Base-by-base conservation (phyloP, 37 sponge, comb jelly and placozoan genomes). In the Diacarnus erythraeanus region DNA sequence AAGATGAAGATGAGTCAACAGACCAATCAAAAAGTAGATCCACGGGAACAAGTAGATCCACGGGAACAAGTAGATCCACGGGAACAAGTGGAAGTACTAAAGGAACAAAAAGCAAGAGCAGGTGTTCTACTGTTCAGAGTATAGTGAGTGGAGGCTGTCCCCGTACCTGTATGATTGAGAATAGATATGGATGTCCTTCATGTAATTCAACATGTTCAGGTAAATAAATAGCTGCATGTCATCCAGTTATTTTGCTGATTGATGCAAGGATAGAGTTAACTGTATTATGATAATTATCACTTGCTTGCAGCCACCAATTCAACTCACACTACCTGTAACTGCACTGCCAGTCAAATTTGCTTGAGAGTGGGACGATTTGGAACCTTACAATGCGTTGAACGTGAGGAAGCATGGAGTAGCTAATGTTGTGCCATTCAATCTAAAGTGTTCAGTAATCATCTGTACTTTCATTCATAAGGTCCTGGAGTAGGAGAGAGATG, bases 151-250 rank as follows among this genome's bases (percentile, higher is more conserved):
- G 36, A 43, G 44, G 44, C 4, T 77, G 77, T 64, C 6, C 65
- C 22, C 29, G 26, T 0, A 26, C 17, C 23, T 77, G 77, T 38
- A 5, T 76, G 2, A 26, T 57, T 20, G 26, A 15, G 5, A 44
- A 77, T 64, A 61, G 40, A 36, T 26, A 77, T 64, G 77, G 77
- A 10, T 77, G 77, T 38, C 77, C 77, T 33, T 31, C 43, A 17
- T 77, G 77, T n/a, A 61, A 64, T n/a, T 3, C 0, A 26, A 26
- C 65, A 38, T 77, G 77, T 43, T 8, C 3, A 20, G 73, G 75
- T 74, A 20, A 74, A 58, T 18, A 74, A 27, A 51, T 2, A n/a
- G n/a, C n/a, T n/a, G n/a, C n/a, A n/a, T n/a, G n/a, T n/a, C n/a
- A n/a, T n/a, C n/a, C n/a, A n/a, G n/a, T n/a, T n/a, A n/a, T n/a